Evolutionary conservation across 1,140 invertebrate genomes (phyloP).

Genomic region (Zeugodacus cucurbitae): DNA sequence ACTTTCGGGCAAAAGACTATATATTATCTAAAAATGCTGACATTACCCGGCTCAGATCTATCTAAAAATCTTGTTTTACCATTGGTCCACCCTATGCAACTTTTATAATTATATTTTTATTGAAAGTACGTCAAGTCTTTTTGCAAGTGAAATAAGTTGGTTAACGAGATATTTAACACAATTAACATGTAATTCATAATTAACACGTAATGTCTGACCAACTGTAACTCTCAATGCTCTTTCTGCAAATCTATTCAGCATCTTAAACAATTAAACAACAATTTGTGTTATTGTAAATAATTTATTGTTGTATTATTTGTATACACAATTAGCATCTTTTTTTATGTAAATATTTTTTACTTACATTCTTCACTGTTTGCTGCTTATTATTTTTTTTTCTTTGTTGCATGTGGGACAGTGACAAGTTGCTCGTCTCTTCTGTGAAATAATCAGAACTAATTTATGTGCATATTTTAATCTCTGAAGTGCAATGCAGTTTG

Average conservation of each 20-base stretch:
- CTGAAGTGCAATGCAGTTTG: background rate
- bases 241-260: background rate
- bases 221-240: background rate
- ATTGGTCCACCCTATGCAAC: too few species aligned
- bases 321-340: background rate
- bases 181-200: slow-evolving; percentile 7
- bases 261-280: background rate
- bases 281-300: too few species aligned
- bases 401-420: background rate
- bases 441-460: background rate
- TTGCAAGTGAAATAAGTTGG: background rate
- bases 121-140: background rate
- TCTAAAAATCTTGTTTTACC: too few species aligned
- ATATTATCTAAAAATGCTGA: too few species aligned
- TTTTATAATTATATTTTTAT: too few species aligned
- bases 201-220: background rate
- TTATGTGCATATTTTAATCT: background rate
- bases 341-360: background rate
- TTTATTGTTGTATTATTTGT: background rate
- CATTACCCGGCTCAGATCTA: too few species aligned
- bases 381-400: background rate
- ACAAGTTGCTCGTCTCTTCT: background rate
- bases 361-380: too few species aligned
- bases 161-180: background rate
- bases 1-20: too few species aligned